Conservation (phyloP, 2,113 vertebrate species). For the Burhinus oedicnemus region DNA sequence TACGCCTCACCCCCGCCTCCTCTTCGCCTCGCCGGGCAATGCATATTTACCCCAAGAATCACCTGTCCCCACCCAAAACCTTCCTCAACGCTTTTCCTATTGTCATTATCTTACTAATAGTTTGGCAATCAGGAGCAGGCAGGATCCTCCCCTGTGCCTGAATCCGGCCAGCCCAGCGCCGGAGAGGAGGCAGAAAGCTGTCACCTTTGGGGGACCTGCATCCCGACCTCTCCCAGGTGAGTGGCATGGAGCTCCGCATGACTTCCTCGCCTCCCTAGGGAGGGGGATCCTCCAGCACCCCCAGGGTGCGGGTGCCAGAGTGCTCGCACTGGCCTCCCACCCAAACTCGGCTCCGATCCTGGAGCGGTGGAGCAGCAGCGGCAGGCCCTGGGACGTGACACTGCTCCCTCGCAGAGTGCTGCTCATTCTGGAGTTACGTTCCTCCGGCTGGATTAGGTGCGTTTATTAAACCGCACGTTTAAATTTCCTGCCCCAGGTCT, state of each 20-base stretch:
- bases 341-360: rapidly evolving
- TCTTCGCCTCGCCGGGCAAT: background rate
- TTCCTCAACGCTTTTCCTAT: background rate
- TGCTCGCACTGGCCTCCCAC: background rate
- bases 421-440: rapidly evolving
- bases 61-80: constrained; percentile 2
- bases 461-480: background rate
- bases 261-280: too few relatives aligned
- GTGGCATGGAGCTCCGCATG: too few relatives aligned
- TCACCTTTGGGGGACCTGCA: background rate
- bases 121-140: background rate
- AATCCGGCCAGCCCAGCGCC: background rate
- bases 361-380: rapidly evolving
- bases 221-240: background rate
- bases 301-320: too few relatives aligned
- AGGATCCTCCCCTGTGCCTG: background rate
- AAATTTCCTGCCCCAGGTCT: background rate
- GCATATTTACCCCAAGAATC: background rate
- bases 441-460: background rate
- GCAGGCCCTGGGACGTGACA: rapidly evolving
- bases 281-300: background rate
- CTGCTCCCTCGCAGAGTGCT: background rate
- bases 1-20: background rate
- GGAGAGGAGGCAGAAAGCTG: background rate
- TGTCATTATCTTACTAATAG: background rate